Evolutionary conservation across 2,113 vertebrate species (phyloP).

Genomic region (Rutilus rutilus): DNA sequence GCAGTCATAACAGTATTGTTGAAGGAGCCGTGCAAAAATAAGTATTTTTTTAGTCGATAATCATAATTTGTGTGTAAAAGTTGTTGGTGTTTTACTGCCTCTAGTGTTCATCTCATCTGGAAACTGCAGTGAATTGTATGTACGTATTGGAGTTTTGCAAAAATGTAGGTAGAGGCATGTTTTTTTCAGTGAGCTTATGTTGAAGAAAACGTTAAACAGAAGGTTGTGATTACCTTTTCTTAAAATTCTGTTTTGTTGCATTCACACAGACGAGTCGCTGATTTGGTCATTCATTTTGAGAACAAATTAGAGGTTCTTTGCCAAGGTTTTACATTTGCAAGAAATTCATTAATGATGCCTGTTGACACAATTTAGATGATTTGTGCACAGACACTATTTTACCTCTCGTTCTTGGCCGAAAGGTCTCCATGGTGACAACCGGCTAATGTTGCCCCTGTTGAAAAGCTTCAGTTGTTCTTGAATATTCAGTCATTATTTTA

Average conservation of each 20-base stretch:
- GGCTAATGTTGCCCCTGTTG: neutral
- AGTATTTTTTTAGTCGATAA: neutral
- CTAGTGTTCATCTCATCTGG: neutral
- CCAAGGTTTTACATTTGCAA: neutral
- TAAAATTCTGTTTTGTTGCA: neutral
- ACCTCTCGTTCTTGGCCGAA: neutral
- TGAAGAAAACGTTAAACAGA: neutral
- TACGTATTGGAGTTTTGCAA: neutral
- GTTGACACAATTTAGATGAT: constrained; percentile 25
- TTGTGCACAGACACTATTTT: neutral
- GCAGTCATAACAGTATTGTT: too few relatives aligned
- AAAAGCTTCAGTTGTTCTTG: constrained; percentile 22
- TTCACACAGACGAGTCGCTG: neutral
- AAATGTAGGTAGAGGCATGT: neutral
- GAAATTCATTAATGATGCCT: neutral
- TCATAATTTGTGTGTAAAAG: neutral
- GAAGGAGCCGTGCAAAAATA: too few relatives aligned
- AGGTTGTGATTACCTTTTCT: constrained; percentile 35
- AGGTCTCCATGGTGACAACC: constrained; percentile 13
- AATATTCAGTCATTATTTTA: constrained; percentile 6
- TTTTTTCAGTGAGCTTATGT: neutral
- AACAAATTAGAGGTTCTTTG: neutral
- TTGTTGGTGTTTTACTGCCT: neutral
- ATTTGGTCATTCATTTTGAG: neutral
- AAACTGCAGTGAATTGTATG: neutral